A percentile compares a stretch with the other conserved stretches of the same genome.
phyloP scores from a whole-genome alignment of 1,140 invertebrate species.

The Leptinotarsa defecta region DNA sequence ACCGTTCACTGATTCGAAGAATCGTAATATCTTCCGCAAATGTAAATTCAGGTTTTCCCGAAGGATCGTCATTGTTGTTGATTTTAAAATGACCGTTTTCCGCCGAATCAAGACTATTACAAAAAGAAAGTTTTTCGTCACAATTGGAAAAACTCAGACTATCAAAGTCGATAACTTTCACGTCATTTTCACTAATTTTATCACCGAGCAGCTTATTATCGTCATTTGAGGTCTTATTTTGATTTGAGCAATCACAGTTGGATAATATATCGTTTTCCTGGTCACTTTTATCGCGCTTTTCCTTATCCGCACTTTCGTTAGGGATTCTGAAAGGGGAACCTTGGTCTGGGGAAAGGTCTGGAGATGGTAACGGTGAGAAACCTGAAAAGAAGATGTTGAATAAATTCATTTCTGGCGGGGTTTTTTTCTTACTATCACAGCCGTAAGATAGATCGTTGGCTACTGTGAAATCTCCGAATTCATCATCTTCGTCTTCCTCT shows the following conservation, averaged over 20 bases:
- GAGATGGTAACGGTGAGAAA: neutral
- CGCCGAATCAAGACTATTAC: no score
- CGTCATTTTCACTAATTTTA: neutral
- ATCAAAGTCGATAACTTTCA: neutral
- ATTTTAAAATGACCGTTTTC: no score
- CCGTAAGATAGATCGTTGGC: constrained; percentile 56
- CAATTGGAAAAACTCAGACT: neutral
- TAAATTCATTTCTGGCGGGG: neutral
- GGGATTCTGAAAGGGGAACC: neutral
- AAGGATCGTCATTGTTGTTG: no score
- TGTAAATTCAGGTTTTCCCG: no score
- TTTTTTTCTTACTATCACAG: constrained; percentile 48
- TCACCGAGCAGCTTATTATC: neutral
- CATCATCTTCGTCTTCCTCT: constrained; percentile 67
- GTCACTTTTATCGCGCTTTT: no score
- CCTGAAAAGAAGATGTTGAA: neutral
- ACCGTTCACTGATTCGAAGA: no score
- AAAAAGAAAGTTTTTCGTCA: no score
- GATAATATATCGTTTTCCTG: no score
- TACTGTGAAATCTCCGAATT: constrained; percentile 64
- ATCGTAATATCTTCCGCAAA: no score
- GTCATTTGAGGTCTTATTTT: no score
- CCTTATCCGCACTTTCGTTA: neutral
- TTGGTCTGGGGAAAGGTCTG: neutral
- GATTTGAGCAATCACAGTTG: no score